phyloP scores from a whole-genome alignment of 2,113 vertebrate species.

The Limnothrissa miodon region DNA sequence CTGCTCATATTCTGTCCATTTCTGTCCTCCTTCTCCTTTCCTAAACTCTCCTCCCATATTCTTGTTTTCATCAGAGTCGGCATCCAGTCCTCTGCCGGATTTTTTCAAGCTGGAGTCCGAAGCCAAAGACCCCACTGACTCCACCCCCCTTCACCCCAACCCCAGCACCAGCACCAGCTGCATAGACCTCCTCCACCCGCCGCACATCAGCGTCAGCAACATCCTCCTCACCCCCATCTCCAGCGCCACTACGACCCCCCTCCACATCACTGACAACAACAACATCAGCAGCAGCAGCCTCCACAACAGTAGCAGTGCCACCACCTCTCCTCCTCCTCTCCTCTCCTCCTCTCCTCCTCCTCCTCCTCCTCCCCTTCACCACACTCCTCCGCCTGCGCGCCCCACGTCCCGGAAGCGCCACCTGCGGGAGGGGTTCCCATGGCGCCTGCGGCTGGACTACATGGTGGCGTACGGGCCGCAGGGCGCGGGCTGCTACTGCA shows the following conservation, averaged over 20 bases:
- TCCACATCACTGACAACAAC: slow-evolving; percentile 24
- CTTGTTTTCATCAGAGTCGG: slow-evolving; percentile 17
- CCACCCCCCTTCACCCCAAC: neutral
- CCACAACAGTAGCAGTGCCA: slow-evolving; percentile 25
- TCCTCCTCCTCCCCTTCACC: slow-evolving; percentile 40
- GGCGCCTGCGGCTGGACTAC: slow-evolving; percentile 83
- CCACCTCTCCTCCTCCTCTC: slow-evolving; percentile 17
- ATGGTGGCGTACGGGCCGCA: slow-evolving; percentile 81
- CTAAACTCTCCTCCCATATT: neutral
- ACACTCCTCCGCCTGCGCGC: neutral
- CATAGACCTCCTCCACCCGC: slow-evolving; percentile 50
- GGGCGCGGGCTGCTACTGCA: slow-evolving; percentile 79
- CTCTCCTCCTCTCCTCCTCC: neutral
- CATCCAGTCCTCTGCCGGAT: slow-evolving; percentile 44
- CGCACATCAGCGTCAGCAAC: slow-evolving; percentile 37
- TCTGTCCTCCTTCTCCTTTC: neutral
- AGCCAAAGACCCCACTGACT: slow-evolving; percentile 57
- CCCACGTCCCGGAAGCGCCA: slow-evolving; percentile 50
- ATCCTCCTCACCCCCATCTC: slow-evolving; percentile 36
- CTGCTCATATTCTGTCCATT: neutral
- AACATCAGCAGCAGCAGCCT: slow-evolving; percentile 46
- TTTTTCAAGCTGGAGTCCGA: slow-evolving; percentile 63
- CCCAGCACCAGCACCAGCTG: slow-evolving; percentile 20
- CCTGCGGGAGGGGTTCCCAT: slow-evolving; percentile 68
- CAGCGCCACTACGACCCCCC: neutral